Conservation (phyloP, 2,113 vertebrate species). For the Pedionomus torquatus region DNA sequence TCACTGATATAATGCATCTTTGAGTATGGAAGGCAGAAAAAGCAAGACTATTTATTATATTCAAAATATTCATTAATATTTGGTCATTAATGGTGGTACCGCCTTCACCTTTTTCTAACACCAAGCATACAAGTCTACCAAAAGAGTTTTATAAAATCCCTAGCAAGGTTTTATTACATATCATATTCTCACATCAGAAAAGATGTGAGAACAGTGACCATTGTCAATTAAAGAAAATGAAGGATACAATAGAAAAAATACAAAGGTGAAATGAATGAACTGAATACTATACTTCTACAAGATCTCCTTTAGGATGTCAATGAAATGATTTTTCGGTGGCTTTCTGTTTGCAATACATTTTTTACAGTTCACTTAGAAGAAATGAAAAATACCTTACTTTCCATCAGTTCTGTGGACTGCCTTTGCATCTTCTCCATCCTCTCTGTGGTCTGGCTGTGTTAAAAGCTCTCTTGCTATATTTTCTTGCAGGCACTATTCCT, state of each 20-base stretch:
- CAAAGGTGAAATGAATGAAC: background rate
- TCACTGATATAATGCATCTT: background rate
- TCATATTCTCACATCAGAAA: background rate
- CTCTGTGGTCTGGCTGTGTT: background rate
- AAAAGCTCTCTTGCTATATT: background rate
- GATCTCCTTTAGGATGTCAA: background rate
- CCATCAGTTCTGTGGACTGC: background rate
- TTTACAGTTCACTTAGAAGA: background rate
- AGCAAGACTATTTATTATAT: background rate
- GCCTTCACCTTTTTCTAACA: background rate
- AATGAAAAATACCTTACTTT: background rate
- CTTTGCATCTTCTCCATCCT: background rate
- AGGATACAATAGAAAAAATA: rapidly evolving
- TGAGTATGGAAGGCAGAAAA: background rate
- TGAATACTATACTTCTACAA: background rate
- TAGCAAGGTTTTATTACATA: background rate
- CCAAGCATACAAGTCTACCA: background rate
- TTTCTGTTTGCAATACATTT: background rate
- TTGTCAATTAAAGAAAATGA: background rate
- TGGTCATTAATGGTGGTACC: background rate
- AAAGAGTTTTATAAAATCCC: background rate
- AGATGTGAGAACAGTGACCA: background rate
- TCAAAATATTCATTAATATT: background rate
- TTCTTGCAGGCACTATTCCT: background rate
- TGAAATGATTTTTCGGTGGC: background rate